These are phyloP conservation scores for Ectemnius lituratus DNA, from an alignment of 2,888 invertebrate genomes.

Conservation along the genomic window DNA sequence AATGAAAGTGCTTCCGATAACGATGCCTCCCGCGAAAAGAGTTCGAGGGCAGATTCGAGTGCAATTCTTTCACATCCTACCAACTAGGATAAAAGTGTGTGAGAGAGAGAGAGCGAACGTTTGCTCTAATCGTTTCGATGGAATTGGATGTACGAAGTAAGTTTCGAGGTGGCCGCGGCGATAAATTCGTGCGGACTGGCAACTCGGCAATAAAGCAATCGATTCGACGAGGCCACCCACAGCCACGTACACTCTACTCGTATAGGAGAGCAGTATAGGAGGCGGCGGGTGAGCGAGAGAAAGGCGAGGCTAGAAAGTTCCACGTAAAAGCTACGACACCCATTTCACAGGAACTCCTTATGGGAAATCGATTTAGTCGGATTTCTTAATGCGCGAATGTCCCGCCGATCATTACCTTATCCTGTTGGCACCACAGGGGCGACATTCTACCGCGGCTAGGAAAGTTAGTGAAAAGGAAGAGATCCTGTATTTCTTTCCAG, in stretches of 20 bases:
- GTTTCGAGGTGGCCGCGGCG: slow-evolving; percentile 37
- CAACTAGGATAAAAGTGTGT: too few species aligned
- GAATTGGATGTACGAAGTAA: slow-evolving; percentile 29
- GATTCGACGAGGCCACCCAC: too few species aligned
- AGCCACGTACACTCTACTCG: too few species aligned
- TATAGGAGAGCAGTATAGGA: too few species aligned
- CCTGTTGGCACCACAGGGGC: too few species aligned
- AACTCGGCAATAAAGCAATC: slow-evolving; percentile 47
- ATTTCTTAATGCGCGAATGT: slow-evolving; percentile 36
- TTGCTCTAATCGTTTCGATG: slow-evolving; percentile 40
- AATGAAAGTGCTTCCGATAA: background rate
- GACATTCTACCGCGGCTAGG: too few species aligned
- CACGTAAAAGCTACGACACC: slow-evolving; percentile 43
- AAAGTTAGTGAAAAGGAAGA: too few species aligned
- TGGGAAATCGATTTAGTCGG: slow-evolving; percentile 56
- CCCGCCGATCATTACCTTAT: too few species aligned
- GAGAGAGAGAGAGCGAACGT: background rate
- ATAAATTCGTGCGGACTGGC: slow-evolving; percentile 42
- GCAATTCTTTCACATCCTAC: background rate
- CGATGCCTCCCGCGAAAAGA: background rate
- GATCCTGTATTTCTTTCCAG: too few species aligned
- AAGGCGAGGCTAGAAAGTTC: slow-evolving; percentile 31
- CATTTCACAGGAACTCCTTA: slow-evolving; percentile 53
- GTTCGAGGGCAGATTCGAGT: background rate
- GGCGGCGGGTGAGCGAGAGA: too few species aligned